Base-by-base conservation (phyloP, 2,888 invertebrate genomes). In the Drosophila putrida region DNA sequence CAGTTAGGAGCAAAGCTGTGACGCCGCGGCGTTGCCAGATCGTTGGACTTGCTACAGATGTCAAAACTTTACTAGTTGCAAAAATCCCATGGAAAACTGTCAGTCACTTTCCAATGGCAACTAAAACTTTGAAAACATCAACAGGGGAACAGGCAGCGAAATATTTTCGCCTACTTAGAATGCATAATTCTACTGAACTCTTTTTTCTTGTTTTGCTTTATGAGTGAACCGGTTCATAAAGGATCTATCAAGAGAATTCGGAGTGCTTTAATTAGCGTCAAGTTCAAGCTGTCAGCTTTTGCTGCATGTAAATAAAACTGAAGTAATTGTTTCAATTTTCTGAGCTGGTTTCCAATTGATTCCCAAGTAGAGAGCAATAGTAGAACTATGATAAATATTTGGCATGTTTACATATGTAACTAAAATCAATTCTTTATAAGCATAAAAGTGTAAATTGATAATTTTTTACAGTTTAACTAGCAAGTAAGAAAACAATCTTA, bases 1-100 rank as follows among this genome's bases (percentile, higher is more conserved):
- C 38, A 38, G 51, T 20, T 51, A 41, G 9, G 5, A 20, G 39
- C 10, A 13, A 13, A 51, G 54, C 63, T 33, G 47, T 25, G 11
- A 13, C 43, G 36, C 46, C 28, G 50, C 43, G 36, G 50, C 28
- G 50, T 35, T 54, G 62, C 49, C 54, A 31, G 39, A 47, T 43
- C 47, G 53, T 15, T 59, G 27, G n/a, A 44, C n/a, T 13, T 9
- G n/a, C 11, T 10, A 25, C 43, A 43, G 6, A 6, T n/a, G 27
- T 43, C n/a, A 11, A n/a, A 44, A 11, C 27, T 43, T 6, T n/a
- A n/a, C n/a, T n/a, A 6, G n/a, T 0, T 4, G 5, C 2, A 5
- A 47, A 11, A 49, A 6, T 49, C 15, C 6, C 33, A 33, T 6
- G 47, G 4, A 6, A 49, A 20, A 10, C 28, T 15, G 46, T 46